Base-by-base conservation (phyloP, 2,113 vertebrate genomes). In the Dascyllus trimaculatus region DNA sequence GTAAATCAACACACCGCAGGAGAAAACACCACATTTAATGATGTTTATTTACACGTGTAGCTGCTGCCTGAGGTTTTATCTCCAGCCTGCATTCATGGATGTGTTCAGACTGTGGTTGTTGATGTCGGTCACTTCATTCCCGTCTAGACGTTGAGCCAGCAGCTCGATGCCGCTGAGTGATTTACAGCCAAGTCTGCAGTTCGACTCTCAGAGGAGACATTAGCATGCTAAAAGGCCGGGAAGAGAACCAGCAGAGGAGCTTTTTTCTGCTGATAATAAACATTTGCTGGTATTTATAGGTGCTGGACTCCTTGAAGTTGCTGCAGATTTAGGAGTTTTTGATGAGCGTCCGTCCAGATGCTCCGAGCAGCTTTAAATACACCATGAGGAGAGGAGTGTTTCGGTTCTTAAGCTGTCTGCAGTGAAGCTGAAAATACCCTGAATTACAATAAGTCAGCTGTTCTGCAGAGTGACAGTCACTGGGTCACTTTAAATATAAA, bases 131-230 rank as follows among this genome's bases (percentile, higher is more conserved):
- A 35, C 59, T 40, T 5, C 15, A 7, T 66, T 57, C 13, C 40
- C 7, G 53, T 52, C 43, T n/a, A 57, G 59, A 70, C 58, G 0
- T 26, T 35, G 24, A 52, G 51, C 51, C 64, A 43, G 65, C 43
- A 17, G 73, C 73, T 77, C 61, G 2, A 29, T 40, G 7, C 59
- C 1, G 18, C 46, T 11, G n/a, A 66, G 38, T 60, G 72, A 71
- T 40, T 71, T 19, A 66, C 67, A 38, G 62, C 60, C 22, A 18
- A 22, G 45, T 59, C 72, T n/a, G 72, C 32, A 54, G 5, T 53
- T 59, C 19, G 2, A n/a, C 56, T 76, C 74, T 56, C 26, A 18
- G 0, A 11, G 46, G 35, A 45, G 3, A 2, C 2, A 1, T 59
- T 7, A 10, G 25, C 38, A 71, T 61, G 54, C 67, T 71, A 17